Percentiles rank a stretch among this genome's conserved stretches.
These are phyloP conservation scores for Diabrotica undecimpunctata DNA, from an alignment of 1,140 invertebrate genomes.

Conservation along the genomic window DNA sequence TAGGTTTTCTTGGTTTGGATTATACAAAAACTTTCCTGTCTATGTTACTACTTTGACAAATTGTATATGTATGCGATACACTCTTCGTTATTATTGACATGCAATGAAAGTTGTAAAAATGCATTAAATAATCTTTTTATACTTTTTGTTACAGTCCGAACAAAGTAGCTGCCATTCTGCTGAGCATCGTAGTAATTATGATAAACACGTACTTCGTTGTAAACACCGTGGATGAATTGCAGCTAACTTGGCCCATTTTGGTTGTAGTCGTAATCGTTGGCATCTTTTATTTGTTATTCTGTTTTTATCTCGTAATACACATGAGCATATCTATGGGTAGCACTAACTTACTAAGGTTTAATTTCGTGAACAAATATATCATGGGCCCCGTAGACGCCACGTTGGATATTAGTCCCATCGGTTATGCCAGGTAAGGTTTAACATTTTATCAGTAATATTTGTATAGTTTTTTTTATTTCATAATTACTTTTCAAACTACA, in stretches of 20 bases:
- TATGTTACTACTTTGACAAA: too few species aligned
- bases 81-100: too few species aligned
- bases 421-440: constrained; percentile 38
- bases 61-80: too few species aligned
- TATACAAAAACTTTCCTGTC: too few species aligned
- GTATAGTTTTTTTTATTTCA: too few species aligned
- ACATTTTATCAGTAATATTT: too few species aligned
- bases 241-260: constrained; percentile 53
- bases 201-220: constrained; percentile 83
- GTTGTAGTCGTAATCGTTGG: constrained; percentile 57
- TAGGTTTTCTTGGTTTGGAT: too few species aligned
- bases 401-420: constrained; percentile 29
- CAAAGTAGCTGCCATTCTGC: constrained; percentile 62
- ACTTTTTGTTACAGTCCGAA: constrained; percentile 54
- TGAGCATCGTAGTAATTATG: constrained; percentile 69
- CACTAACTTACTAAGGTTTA: constrained; percentile 43
- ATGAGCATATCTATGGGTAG: constrained; percentile 66
- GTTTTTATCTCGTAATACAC: constrained; percentile 67
- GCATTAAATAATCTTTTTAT: too few species aligned
- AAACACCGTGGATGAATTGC: constrained; percentile 53
- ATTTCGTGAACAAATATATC: constrained; percentile 41
- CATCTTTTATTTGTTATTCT: constrained; percentile 66
- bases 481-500: too few species aligned
- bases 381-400: constrained; percentile 31
- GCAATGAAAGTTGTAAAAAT: too few species aligned